Percentiles rank a stretch among this genome's conserved stretches.
phyloP scores from a whole-genome alignment of 1,140 invertebrate species.

The Bombus huntii region DNA sequence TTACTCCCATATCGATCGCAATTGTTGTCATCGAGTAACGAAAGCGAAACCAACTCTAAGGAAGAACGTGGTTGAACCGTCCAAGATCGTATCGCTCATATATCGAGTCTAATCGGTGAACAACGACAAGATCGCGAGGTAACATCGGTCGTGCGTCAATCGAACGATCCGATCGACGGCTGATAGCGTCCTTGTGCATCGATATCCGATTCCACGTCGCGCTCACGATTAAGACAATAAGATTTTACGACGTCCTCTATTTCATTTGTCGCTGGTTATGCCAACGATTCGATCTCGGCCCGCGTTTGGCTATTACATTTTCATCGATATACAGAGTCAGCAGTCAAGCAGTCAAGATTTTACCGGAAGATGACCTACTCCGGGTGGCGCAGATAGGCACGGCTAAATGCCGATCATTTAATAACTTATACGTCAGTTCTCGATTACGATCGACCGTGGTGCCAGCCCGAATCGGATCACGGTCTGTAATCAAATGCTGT shows the following conservation, averaged over 20 bases:
- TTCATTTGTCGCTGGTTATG: neutral
- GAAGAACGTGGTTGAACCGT: neutral
- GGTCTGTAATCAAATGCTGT: slow-evolving; percentile 61
- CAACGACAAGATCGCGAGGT: slow-evolving; percentile 17
- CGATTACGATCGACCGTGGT: slow-evolving; percentile 58
- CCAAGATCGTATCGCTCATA: neutral
- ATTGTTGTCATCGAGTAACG: too few relatives aligned
- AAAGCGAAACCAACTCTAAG: neutral
- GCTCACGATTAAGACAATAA: slow-evolving; percentile 49
- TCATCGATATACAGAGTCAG: slow-evolving; percentile 30
- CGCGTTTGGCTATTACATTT: slow-evolving; percentile 52
- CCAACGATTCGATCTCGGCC: neutral
- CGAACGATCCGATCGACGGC: slow-evolving; percentile 1
- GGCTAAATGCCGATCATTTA: slow-evolving; percentile 59
- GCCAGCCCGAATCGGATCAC: slow-evolving; percentile 55
- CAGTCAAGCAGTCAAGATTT: slow-evolving; percentile 36
- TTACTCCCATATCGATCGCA: too few relatives aligned
- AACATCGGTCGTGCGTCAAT: slow-evolving; percentile 20
- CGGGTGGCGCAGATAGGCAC: slow-evolving; percentile 16
- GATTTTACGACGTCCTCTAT: slow-evolving; percentile 43
- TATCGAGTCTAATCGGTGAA: slow-evolving; percentile 6
- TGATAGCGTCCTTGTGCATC: neutral
- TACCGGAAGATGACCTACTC: slow-evolving; percentile 60
- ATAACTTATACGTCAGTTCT: slow-evolving; percentile 56
- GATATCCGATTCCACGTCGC: neutral